Conservation (phyloP, 2,797 vertebrate species). For the Protosalanx chinensis region DNA sequence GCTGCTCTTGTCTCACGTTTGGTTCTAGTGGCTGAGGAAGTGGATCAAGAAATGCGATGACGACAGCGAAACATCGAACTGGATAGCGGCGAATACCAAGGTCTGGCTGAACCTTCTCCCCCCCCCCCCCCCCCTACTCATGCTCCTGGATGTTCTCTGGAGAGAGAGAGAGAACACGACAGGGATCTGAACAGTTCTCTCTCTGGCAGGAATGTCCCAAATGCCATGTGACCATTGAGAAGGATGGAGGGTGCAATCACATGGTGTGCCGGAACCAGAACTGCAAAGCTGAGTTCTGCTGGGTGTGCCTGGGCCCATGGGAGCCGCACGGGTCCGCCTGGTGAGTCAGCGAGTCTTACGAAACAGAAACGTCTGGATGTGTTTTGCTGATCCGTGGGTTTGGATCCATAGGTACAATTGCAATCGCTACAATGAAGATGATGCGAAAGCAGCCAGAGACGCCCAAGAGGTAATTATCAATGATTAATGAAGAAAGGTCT, state of each 20-base stretch:
- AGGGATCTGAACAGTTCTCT: background rate
- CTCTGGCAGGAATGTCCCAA: slow-evolving; percentile 92
- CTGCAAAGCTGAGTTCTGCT: slow-evolving; percentile 99
- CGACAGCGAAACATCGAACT: slow-evolving; percentile 99
- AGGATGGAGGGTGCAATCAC: slow-evolving; percentile 99
- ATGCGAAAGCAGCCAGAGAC: slow-evolving; percentile 98
- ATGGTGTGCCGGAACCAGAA: slow-evolving; percentile 99
- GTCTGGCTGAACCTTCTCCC: slow-evolving; percentile 56
- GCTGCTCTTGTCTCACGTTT: slow-evolving; percentile 10
- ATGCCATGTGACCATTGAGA: slow-evolving; percentile 99
- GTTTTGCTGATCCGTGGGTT: background rate
- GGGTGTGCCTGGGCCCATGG: slow-evolving; percentile 99
- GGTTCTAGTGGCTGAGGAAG: slow-evolving; percentile 94
- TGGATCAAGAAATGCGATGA: slow-evolving; percentile 99
- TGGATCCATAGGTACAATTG: slow-evolving; percentile 90
- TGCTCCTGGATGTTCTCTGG: background rate
- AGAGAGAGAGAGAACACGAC: background rate
- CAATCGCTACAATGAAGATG: slow-evolving; percentile 99
- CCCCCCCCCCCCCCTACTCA: background rate
- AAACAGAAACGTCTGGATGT: too few relatives aligned
- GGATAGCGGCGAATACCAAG: slow-evolving; percentile 99
- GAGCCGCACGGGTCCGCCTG: slow-evolving; percentile 98
- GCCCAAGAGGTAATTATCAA: slow-evolving; percentile 88
- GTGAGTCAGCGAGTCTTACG: slow-evolving; percentile 68
- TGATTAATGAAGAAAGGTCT: background rate